These are phyloP conservation scores for Drosophila trapezifrons DNA, from an alignment of 1,140 invertebrate genomes.

Conservation along the genomic window DNA sequence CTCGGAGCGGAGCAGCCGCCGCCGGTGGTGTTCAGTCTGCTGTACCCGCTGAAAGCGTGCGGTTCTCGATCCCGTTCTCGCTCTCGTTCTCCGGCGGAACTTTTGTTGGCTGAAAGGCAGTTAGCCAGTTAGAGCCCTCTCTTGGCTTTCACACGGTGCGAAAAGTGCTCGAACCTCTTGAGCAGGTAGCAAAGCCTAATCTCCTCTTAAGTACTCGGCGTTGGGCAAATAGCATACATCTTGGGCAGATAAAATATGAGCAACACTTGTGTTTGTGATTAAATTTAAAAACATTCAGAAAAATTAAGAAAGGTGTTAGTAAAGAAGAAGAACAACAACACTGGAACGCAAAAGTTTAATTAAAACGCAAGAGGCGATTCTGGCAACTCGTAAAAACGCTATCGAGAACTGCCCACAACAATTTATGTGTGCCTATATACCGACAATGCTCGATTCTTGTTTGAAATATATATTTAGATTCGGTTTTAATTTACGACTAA, in stretches of 20 bases:
- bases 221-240: constrained; percentile 43
- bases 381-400: constrained; percentile 37
- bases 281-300: constrained; percentile 6
- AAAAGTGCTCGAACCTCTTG: constrained; percentile 32
- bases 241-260: constrained; percentile 38
- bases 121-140: constrained; percentile 9
- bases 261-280: constrained; percentile 60
- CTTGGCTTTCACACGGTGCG: constrained; percentile 34
- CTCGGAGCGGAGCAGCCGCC: constrained; percentile 34
- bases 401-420: constrained; percentile 24
- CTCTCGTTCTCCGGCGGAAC: constrained; percentile 22
- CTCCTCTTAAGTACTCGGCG: constrained; percentile 36
- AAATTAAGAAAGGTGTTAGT: constrained; percentile 25
- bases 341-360: constrained; percentile 33
- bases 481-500: constrained; percentile 21
- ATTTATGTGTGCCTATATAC: constrained; percentile 29
- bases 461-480: constrained; percentile 23
- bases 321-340: constrained; percentile 5
- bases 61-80: constrained; percentile 46
- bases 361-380: constrained; percentile 37
- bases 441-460: constrained; percentile 12
- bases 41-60: constrained; percentile 59
- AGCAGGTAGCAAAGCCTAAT: constrained; percentile 56
- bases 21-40: constrained; percentile 60
- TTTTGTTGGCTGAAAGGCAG: constrained; percentile 12